phyloP scores from a whole-genome alignment of 1,140 invertebrate species.

The Aphidius gifuensis region DNA sequence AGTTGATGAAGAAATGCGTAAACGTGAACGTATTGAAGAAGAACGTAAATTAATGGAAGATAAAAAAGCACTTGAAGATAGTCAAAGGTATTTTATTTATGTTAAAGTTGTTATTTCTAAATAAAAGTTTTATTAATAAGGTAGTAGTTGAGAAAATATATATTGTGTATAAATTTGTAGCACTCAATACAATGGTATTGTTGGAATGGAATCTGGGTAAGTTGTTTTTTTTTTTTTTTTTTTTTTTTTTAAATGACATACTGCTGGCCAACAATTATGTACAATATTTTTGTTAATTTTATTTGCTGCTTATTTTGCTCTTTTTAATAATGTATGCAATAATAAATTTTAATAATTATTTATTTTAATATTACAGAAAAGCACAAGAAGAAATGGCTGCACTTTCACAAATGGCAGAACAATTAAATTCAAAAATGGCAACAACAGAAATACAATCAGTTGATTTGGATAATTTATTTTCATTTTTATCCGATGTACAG shows the following conservation, averaged over 20 bases:
- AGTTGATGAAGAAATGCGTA: slow-evolving; percentile 88
- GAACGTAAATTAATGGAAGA: slow-evolving; percentile 60
- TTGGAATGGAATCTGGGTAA: slow-evolving; percentile 58
- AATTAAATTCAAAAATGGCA: slow-evolving; percentile 65
- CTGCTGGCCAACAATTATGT: neutral
- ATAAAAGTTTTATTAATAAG: neutral
- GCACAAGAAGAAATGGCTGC: slow-evolving; percentile 75
- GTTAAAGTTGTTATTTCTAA: slow-evolving; percentile 14
- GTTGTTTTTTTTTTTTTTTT: slow-evolving; percentile 28
- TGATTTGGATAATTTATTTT: slow-evolving; percentile 90
- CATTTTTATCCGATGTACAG: slow-evolving; percentile 83
- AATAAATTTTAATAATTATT: neutral
- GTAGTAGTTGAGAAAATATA: too few relatives aligned
- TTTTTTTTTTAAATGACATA: neutral
- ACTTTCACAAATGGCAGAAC: slow-evolving; percentile 73
- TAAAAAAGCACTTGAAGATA: slow-evolving; percentile 53
- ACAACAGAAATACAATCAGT: slow-evolving; percentile 65
- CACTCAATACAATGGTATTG: slow-evolving; percentile 56
- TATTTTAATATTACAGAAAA: slow-evolving; percentile 57
- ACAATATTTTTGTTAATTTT: neutral
- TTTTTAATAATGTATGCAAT: neutral
- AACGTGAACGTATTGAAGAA: slow-evolving; percentile 71
- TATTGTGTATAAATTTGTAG: slow-evolving; percentile 48
- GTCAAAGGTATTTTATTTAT: slow-evolving; percentile 51
- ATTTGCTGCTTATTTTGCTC: neutral